phyloP scores from a whole-genome alignment of 2,797 vertebrate genomes.

The Luscinia luscinia region DNA sequence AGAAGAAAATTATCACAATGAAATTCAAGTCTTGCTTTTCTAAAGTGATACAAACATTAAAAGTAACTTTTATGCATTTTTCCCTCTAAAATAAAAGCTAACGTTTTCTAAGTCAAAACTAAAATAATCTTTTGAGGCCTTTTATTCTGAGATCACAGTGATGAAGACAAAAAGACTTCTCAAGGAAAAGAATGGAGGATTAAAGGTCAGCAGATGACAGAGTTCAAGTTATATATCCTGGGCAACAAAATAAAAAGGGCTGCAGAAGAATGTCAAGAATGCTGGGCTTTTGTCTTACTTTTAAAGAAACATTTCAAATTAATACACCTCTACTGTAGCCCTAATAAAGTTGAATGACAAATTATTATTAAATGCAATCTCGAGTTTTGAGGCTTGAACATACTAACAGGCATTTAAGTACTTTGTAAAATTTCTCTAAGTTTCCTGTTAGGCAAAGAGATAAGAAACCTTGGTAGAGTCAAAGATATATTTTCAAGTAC shows the following conservation, averaged over 20 bases:
- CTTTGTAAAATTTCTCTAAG: not conserved
- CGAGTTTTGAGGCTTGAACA: not conserved
- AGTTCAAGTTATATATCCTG: constrained; percentile 10
- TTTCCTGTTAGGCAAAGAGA: not conserved
- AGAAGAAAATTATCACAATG: not conserved
- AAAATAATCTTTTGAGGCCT: not conserved
- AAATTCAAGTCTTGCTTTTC: not conserved
- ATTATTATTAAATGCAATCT: not conserved
- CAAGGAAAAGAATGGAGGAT: not conserved
- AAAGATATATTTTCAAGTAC: not conserved
- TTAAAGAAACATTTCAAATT: not conserved
- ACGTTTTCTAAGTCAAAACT: not conserved
- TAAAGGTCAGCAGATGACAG: constrained; percentile 12
- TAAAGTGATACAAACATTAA: not conserved
- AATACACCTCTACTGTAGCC: not conserved
- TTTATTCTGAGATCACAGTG: not conserved
- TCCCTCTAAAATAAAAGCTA: not conserved
- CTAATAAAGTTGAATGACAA: not conserved
- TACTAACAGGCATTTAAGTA: not conserved
- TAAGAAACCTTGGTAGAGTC: not conserved
- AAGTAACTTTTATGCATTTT: not conserved
- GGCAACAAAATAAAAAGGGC: not conserved
- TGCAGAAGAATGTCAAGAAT: constrained; percentile 2
- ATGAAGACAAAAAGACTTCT: not conserved
- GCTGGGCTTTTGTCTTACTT: not conserved